Conservation (phyloP, 2,113 vertebrate genomes). For the Coptodon rendalli region DNA sequence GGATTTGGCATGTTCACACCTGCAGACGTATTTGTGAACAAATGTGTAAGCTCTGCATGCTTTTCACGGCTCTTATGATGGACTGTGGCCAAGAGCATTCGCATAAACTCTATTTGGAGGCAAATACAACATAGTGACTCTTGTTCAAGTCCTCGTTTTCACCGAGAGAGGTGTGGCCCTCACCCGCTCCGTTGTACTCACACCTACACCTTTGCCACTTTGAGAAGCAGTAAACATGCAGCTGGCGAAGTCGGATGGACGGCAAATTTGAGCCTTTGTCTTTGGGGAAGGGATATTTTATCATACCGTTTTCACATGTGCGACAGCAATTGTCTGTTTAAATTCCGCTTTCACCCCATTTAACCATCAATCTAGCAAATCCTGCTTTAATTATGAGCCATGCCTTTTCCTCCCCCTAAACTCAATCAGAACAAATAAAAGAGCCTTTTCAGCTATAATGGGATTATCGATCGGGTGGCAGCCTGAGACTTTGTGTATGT, state of each 20-base stretch:
- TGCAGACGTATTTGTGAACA: background rate
- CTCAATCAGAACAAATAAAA: conserved; percentile 57
- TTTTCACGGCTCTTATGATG: background rate
- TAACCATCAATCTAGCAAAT: conserved; percentile 51
- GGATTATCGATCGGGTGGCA: conserved; percentile 49
- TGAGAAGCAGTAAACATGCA: background rate
- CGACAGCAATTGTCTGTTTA: conserved; percentile 2
- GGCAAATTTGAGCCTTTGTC: background rate
- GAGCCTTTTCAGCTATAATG: conserved; percentile 50
- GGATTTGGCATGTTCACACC: background rate
- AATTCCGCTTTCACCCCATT: conserved; percentile 20
- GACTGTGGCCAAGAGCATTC: background rate
- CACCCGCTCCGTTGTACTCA: background rate
- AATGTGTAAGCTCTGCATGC: background rate
- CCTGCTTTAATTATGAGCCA: conserved; percentile 51
- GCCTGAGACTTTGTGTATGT: conserved; percentile 38
- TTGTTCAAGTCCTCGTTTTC: background rate
- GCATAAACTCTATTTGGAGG: background rate
- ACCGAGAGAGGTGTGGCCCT: background rate
- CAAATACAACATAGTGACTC: background rate
- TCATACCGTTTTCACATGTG: background rate
- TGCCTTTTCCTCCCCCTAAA: conserved; percentile 6
- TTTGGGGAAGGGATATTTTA: background rate
- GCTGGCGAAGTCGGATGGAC: background rate
- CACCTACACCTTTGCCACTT: background rate